phyloP scores from a whole-genome alignment of 2,113 vertebrate species.

The Notothenia rossii region DNA sequence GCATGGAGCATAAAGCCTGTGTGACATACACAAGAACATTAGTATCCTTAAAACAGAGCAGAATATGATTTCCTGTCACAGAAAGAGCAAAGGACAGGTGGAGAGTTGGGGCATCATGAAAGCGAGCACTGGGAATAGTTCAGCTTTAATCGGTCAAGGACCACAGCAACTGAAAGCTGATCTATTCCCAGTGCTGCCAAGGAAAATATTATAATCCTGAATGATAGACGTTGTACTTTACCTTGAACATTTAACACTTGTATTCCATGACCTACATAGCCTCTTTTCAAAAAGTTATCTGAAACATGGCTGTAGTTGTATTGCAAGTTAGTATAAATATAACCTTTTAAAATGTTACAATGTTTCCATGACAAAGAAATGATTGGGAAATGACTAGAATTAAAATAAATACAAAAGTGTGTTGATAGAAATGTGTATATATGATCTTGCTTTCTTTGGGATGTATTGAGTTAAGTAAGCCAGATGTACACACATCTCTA shows the following conservation, averaged over 20 bases:
- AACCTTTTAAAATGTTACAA: not conserved
- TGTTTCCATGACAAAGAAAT: not conserved
- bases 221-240: not conserved
- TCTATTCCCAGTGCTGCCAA: not conserved
- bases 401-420: not conserved
- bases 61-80: slow-evolving; percentile 68
- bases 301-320: not conserved
- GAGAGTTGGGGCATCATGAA: slow-evolving; percentile 21
- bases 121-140: slow-evolving; percentile 82
- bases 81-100: slow-evolving; percentile 29
- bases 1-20: too few relatives aligned
- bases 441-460: too few relatives aligned
- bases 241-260: slow-evolving; percentile 12
- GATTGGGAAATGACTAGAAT: not conserved
- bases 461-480: too few relatives aligned
- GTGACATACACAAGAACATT: too few relatives aligned
- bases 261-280: not conserved
- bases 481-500: too few relatives aligned
- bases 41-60: slow-evolving; percentile 47
- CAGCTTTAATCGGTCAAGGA: slow-evolving; percentile 73
- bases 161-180: slow-evolving; percentile 63
- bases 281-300: not conserved
- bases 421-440: not conserved
- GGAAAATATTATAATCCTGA: slow-evolving; percentile 41
- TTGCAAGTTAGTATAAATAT: not conserved